Base-by-base conservation (phyloP, 2,113 vertebrate species). In the Montifringilla adamsi region DNA sequence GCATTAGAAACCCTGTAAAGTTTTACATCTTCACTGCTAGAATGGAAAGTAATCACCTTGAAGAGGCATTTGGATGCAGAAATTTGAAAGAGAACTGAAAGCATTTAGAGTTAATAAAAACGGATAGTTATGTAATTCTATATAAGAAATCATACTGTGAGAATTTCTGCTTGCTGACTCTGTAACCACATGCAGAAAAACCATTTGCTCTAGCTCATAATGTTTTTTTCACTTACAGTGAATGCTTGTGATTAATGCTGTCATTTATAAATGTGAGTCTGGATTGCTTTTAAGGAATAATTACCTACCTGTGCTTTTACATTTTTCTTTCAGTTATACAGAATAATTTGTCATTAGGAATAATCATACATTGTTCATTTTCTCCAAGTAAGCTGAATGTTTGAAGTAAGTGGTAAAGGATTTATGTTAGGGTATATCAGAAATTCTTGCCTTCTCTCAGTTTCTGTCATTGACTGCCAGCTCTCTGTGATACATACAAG, bases 221-320 rank as follows among this genome's bases (percentile, higher is more conserved):
- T 0, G 0, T 28, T 67, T 90, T 92, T 83, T 94, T 26, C 47
- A 59, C 35, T 70, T 77, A 53, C 2, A 39, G 24, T 8, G 2
- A 86, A 84, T 49, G 52, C 21, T 39, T 1, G 7, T 85, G 70
- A 91, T 94, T 90, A 94, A 69, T 33, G 2, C 67, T 94, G 75
- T 59, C 58, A 76, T 64, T 95, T 95, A 68, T 73, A 93, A 89
- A 87, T 59, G 37, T 73, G 49, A 89, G 21, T 39, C 49, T 91
- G 59, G 37, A 81, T 87, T 94, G 89, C 30, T 96, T 95, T 95
- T 93, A 89, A 78, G 27, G 30, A 95, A 79, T 93, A 89, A 93
- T 97, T 92, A 87, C 82, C 64, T 93, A 84, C 33, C 43, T 93
- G 43, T 91, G 67, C 47, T 92, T 96, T 92, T 84, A 64, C 35